phyloP scores from a whole-genome alignment of 2,888 invertebrate genomes.

The Cheilosia soror region DNA sequence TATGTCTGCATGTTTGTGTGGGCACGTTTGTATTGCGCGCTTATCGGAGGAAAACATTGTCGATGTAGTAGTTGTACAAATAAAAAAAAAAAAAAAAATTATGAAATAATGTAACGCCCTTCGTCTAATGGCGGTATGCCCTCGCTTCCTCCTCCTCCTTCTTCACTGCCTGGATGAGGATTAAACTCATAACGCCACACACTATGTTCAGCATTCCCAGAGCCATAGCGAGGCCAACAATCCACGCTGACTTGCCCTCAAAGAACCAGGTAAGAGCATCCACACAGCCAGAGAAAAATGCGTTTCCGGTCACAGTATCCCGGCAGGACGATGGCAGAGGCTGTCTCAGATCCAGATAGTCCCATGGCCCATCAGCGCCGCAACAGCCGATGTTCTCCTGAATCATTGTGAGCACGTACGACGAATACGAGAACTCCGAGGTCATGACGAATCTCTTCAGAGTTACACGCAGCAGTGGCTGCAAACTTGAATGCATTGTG shows the following conservation, averaged over 20 bases:
- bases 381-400: conserved; percentile 96
- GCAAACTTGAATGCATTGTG: conserved; percentile 91
- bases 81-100: conserved; percentile 23
- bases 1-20: conserved; percentile 44
- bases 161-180: conserved; percentile 89
- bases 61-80: conserved; percentile 52
- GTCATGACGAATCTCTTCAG: conserved; percentile 90
- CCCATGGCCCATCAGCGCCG: conserved; percentile 93
- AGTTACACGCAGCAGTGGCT: conserved; percentile 89
- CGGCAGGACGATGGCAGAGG: conserved; percentile 93
- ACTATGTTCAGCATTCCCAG: conserved; percentile 91
- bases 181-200: conserved; percentile 88
- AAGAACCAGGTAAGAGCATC: conserved; percentile 95
- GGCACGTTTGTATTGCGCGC: conserved; percentile 27
- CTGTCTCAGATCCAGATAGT: conserved; percentile 90
- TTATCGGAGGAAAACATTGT: conserved; percentile 62
- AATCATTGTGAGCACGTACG: conserved; percentile 89
- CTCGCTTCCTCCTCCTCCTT: conserved; percentile 89
- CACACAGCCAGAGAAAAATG: conserved; percentile 94
- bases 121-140: conserved; percentile 84
- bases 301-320: conserved; percentile 94
- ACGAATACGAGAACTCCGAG: conserved; percentile 88
- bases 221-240: conserved; percentile 91
- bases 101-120: conserved; percentile 42
- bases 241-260: conserved; percentile 92